Conservation (phyloP, 1,140 invertebrate genomes). For the Drosophila subpulchrella region DNA sequence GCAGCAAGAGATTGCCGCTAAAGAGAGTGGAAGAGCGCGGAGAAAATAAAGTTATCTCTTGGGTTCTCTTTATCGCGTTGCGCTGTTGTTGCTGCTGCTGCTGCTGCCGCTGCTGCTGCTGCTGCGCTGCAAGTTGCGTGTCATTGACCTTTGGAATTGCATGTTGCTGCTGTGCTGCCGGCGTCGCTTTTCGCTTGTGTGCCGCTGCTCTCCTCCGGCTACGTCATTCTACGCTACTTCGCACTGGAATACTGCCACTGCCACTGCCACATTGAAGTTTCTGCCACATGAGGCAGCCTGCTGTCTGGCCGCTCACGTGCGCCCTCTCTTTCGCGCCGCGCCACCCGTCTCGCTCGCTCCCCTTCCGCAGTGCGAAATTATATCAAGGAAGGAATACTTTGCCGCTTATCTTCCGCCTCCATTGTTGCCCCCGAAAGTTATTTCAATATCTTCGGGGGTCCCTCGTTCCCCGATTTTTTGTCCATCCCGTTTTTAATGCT, state of each 20-base stretch:
- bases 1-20: constrained; percentile 14
- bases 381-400: constrained; percentile 62
- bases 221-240: constrained; percentile 78
- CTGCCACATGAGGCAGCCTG: constrained; percentile 60
- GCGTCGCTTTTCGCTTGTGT: constrained; percentile 57
- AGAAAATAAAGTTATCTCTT: constrained; percentile 12
- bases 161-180: constrained; percentile 58
- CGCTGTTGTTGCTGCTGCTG: constrained; percentile 32
- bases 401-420: constrained; percentile 63
- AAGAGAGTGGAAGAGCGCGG: constrained; percentile 27
- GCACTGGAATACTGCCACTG: constrained; percentile 43
- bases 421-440: constrained; percentile 53
- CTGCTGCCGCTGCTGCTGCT: constrained; percentile 30
- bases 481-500: constrained; percentile 12
- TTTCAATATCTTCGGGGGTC: constrained; percentile 69
- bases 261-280: constrained; percentile 18
- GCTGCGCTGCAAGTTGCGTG: constrained; percentile 69
- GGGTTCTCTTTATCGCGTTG: constrained; percentile 23
- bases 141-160: constrained; percentile 84
- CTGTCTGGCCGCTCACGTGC: constrained; percentile 61
- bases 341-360: background rate
- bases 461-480: background rate
- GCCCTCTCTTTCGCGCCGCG: constrained; percentile 16
- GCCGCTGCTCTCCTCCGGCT: constrained; percentile 45
- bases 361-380: constrained; percentile 60